Conservation (phyloP, 2,113 vertebrate genomes). For the Eupsittula cactorum region DNA sequence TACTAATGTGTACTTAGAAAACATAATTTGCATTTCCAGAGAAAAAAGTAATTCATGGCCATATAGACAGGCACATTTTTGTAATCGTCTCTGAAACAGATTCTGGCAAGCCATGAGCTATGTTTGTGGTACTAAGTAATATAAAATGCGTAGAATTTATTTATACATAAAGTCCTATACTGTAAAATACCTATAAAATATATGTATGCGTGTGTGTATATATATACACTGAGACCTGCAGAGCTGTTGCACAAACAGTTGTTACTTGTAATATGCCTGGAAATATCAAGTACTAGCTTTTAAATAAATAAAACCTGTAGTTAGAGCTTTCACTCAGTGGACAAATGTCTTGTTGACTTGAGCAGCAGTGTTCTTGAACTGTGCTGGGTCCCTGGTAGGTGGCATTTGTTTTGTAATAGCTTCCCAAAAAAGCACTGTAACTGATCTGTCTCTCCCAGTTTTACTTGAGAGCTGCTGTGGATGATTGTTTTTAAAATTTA, state of each 20-base stretch:
- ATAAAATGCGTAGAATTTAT: not conserved
- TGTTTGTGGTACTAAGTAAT: not conserved
- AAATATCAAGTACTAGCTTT: not conserved
- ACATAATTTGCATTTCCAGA: not conserved
- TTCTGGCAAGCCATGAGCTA: not conserved
- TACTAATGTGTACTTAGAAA: not conserved
- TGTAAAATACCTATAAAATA: not conserved
- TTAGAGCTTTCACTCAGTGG: not conserved
- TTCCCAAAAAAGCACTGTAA: not conserved
- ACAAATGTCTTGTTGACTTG: not conserved
- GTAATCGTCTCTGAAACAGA: not conserved
- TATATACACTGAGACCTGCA: not conserved
- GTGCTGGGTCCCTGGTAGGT: not conserved
- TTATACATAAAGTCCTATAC: not conserved
- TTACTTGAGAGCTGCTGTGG: not conserved
- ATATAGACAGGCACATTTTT: not conserved
- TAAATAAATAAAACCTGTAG: not conserved
- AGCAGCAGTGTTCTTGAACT: not conserved
- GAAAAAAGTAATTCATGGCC: not conserved
- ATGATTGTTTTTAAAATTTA: not conserved
- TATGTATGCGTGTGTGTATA: not conserved
- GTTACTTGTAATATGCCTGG: not conserved
- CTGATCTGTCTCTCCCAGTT: not conserved
- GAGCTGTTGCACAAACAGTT: not conserved
- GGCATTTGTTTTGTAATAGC: not conserved